Conservation (phyloP, 2,797 vertebrate species). For the Melanogrammus aeglefinus region DNA sequence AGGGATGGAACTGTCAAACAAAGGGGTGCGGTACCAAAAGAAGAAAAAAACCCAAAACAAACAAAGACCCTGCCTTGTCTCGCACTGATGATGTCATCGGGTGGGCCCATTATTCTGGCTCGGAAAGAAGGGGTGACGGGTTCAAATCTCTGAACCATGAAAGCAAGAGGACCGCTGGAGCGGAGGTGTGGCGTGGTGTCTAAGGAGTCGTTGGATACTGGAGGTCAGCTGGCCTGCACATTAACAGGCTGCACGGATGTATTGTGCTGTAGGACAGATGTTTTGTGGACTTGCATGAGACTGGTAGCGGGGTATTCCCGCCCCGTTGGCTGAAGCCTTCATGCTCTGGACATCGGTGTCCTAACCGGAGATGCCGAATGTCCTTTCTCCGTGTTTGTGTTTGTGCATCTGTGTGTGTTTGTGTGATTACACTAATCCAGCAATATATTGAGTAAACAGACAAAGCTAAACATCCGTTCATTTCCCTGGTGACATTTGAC, state of each 20-base stretch:
- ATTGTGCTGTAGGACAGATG: not conserved
- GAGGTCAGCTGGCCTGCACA: not conserved
- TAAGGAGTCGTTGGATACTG: slow-evolving; percentile 7
- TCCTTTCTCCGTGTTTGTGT: not conserved
- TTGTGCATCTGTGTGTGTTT: not conserved
- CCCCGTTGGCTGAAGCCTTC: not conserved
- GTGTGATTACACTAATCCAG: too few species aligned
- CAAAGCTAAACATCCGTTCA: too few species aligned
- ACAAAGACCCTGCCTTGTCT: not conserved
- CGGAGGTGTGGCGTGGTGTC: slow-evolving; percentile 10
- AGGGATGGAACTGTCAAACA: not conserved
- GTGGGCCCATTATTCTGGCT: slow-evolving; percentile 18
- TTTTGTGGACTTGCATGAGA: not conserved
- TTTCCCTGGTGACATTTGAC: too few species aligned
- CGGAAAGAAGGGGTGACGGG: not conserved
- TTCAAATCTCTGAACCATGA: slow-evolving; percentile 20
- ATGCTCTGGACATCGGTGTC: not conserved
- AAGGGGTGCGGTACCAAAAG: not conserved
- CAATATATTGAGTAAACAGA: too few species aligned
- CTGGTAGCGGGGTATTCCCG: not conserved
- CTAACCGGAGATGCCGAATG: too few species aligned
- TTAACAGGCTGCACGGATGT: not conserved
- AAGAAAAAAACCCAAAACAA: not conserved
- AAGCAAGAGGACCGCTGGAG: slow-evolving; percentile 12
- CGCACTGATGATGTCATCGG: slow-evolving; percentile 25